phyloP scores from a whole-genome alignment of 2,888 invertebrate genomes.

The Scaptomyza polygonia region DNA sequence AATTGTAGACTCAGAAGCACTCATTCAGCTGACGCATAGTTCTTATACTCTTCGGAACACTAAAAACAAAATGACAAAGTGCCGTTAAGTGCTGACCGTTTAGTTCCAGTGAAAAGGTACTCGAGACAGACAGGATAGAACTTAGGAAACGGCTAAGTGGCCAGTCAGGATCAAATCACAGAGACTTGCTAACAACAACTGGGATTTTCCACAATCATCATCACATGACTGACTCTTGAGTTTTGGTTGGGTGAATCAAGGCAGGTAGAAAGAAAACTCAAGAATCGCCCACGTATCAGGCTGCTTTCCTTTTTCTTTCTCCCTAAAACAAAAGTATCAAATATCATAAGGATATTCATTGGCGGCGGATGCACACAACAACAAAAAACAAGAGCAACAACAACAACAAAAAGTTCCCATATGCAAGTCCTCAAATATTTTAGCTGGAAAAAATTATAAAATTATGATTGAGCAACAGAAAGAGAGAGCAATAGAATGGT shows the following conservation, averaged over 20 bases:
- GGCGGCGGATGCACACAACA: constrained; percentile 43
- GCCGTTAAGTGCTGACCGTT: not conserved
- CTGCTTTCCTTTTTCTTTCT: not conserved
- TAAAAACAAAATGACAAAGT: constrained; percentile 32
- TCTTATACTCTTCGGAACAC: not conserved
- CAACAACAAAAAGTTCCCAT: constrained; percentile 54
- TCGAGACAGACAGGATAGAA: constrained; percentile 33
- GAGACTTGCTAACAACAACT: constrained; percentile 30
- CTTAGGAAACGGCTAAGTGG: constrained; percentile 55
- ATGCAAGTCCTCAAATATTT: constrained; percentile 51
- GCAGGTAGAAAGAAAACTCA: constrained; percentile 54
- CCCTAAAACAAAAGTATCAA: constrained; percentile 64
- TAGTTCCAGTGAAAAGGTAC: constrained; percentile 56
- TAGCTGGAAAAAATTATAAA: constrained; percentile 40
- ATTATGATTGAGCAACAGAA: constrained; percentile 35
- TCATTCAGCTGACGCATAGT: constrained; percentile 36
- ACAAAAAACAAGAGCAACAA: not conserved
- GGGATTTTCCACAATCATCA: not conserved
- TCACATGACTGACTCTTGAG: constrained; percentile 29
- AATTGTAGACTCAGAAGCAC: constrained; percentile 30
- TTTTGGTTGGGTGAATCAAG: constrained; percentile 1
- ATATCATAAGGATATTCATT: constrained; percentile 69
- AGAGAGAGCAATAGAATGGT: constrained; percentile 30
- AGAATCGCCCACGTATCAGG: constrained; percentile 56
- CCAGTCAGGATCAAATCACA: constrained; percentile 60